Percentiles rank a stretch among this genome's conserved stretches.
phyloP scores from a whole-genome alignment of 2,888 invertebrate genomes.

The Thymelicus lineola region DNA sequence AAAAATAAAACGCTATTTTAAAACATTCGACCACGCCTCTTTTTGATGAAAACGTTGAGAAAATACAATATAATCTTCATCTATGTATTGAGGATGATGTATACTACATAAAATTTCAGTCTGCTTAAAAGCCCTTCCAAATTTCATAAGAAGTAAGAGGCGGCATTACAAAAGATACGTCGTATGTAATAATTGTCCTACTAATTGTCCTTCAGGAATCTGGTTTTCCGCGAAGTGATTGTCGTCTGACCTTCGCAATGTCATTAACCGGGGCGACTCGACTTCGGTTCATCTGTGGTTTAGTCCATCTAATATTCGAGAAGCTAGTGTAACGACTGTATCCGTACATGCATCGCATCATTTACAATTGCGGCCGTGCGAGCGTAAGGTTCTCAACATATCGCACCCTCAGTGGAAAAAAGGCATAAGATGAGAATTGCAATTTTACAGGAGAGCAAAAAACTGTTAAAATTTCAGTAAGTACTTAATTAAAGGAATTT shows the following conservation, averaged over 20 bases:
- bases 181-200: constrained; percentile 33
- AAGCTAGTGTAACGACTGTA: constrained; percentile 21
- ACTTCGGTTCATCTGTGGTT: constrained; percentile 33
- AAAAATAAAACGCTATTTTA: constrained; percentile 67
- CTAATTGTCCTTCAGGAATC: constrained; percentile 39
- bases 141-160: constrained; percentile 20
- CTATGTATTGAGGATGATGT: neutral
- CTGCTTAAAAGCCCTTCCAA: constrained; percentile 4
- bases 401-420: no score
- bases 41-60: neutral
- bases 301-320: constrained; percentile 37
- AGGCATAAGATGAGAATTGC: no score
- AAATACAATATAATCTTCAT: neutral
- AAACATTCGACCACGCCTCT: constrained; percentile 60
- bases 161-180: constrained; percentile 24
- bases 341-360: constrained; percentile 10
- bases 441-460: no score
- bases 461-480: no score
- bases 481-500: no score
- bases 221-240: constrained; percentile 39
- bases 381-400: neutral
- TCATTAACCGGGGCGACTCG: constrained; percentile 37
- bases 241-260: constrained; percentile 39
- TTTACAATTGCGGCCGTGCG: constrained; percentile 1
- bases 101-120: constrained; percentile 6